Conservation (phyloP, 2,113 vertebrate genomes). For the Hemiprocne comata region DNA sequence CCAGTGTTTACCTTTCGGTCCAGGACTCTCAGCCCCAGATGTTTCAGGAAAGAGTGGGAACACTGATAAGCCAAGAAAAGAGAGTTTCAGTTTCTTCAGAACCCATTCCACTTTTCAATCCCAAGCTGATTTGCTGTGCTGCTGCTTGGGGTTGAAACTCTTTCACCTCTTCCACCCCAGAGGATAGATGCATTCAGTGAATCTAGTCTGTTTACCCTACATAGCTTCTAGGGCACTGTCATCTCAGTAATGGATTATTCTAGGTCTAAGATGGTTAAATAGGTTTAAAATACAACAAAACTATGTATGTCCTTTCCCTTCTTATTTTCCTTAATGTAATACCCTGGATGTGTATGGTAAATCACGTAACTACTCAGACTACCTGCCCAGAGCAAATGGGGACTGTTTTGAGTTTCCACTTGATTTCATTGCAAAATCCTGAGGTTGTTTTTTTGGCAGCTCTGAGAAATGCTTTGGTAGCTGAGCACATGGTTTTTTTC, state of each 20-base stretch:
- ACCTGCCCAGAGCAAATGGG: background rate
- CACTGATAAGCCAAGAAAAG: background rate
- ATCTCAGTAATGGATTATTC: background rate
- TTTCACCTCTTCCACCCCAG: background rate
- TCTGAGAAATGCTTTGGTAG: background rate
- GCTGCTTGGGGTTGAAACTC: background rate
- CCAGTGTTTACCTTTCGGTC: background rate
- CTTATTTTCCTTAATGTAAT: background rate
- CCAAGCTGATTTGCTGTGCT: background rate
- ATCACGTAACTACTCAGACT: background rate
- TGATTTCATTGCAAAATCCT: background rate
- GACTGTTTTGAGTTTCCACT: slow-evolving; percentile 9
- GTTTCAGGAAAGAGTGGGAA: background rate
- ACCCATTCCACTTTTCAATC: background rate
- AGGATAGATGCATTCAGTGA: background rate
- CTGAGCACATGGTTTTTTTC: background rate
- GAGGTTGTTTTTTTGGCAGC: background rate
- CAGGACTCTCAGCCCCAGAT: background rate
- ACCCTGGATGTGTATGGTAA: background rate
- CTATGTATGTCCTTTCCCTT: background rate
- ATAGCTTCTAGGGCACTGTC: background rate
- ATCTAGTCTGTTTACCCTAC: background rate
- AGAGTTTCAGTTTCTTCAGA: background rate
- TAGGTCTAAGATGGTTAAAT: background rate
- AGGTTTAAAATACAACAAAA: background rate